Base-by-base conservation (phyloP, 2,888 invertebrate species). In the Nipponacmea schrenckii region DNA sequence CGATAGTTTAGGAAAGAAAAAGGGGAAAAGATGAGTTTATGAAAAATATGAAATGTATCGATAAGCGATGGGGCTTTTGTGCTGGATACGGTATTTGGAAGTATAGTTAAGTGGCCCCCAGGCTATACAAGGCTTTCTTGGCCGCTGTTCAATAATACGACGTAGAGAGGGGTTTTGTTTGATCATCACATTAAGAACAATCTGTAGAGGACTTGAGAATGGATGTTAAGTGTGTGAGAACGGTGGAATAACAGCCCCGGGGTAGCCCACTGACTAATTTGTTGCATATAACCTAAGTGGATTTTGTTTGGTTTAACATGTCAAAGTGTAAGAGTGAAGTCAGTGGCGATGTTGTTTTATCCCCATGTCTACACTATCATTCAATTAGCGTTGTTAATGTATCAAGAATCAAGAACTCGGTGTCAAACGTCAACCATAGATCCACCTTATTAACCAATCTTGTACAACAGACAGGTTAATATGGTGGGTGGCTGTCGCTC, bases 301-400 rank as follows among this genome's bases (percentile, higher is more conserved):
- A 24, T 56, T 56, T 10, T 56, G 56, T 56, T 56, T 56, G 24
- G 56, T 56, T 56, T 56, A 24, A 56, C 56, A 56, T 24, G 56
- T 24, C 24, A 24, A 24, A 20, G 20, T 56, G 10, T 24, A 20
- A 56, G 20, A 12, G 10, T 20, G 56, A 24, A 56, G 56, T 56
- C 56, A n/a, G 2, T 24, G 56, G 56, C 8, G 24, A 24, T 56
- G 56, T 56, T 56, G 56, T 24, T 56, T 20, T 20, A 56, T 24
- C 20, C n/a, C n/a, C 56, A 39, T 20, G 56, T 24, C 56, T 56
- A 56, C 56, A 56, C 56, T 24, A 24, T 24, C 56, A 56, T 56
- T 24, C 56, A 10, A 56, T 56, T 56, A 56, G 14, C 14, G 20
- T 10, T 56, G 56, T 56, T 56, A 20, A 56, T 56, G 8, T 24